phyloP scores from a whole-genome alignment of 2,888 invertebrate species.

The Conomelus anceps region DNA sequence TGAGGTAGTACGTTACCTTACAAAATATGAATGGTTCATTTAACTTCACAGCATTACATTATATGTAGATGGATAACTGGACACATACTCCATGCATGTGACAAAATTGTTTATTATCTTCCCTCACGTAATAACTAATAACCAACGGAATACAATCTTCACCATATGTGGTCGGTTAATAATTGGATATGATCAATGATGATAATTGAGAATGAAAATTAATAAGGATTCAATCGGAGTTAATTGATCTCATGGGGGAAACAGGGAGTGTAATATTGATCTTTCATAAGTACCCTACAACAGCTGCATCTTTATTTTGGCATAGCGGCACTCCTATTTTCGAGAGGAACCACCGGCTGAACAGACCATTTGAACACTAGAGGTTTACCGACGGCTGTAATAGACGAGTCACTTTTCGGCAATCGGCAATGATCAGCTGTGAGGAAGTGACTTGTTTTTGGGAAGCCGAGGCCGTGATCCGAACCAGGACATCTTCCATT shows the following conservation, averaged over 20 bases:
- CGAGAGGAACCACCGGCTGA: no score
- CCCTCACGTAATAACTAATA: no score
- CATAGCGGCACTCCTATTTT: not conserved
- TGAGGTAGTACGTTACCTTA: no score
- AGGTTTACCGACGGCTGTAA: not conserved
- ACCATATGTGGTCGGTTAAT: no score
- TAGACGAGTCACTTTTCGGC: not conserved
- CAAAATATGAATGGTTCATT: no score
- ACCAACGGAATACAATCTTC: no score
- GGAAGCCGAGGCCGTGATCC: slow-evolving; percentile 47
- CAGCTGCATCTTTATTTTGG: not conserved
- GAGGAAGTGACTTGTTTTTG: slow-evolving; percentile 47
- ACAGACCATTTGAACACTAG: not conserved
- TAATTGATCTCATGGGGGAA: not conserved
- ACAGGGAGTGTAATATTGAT: not conserved
- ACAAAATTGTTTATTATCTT: no score
- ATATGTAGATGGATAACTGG: no score
- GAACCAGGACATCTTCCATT: slow-evolving; percentile 70
- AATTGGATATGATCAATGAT: no score
- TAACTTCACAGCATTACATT: no score
- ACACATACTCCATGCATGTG: no score
- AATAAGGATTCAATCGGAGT: not conserved
- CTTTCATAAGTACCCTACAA: not conserved
- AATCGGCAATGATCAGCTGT: slow-evolving; percentile 48
- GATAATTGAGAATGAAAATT: not conserved